Base-by-base conservation (phyloP, 2,113 vertebrate species). In the Mustelus asterias region DNA sequence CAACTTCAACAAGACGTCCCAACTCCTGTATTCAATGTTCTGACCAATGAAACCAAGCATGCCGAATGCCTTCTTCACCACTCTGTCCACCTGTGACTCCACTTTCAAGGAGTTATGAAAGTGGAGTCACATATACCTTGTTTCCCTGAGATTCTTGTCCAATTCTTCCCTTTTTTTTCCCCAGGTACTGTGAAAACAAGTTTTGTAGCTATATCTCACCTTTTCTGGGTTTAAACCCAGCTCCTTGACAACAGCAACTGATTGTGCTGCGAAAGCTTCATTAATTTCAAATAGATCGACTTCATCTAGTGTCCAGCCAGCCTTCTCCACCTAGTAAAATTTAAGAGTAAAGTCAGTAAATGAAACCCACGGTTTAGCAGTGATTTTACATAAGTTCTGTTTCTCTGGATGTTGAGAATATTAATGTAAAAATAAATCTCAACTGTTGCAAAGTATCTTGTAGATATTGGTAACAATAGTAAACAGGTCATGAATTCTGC, bases 231-330 rank as follows among this genome's bases (percentile, higher is more conserved):
- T 98, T 80, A 99, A 92, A 96, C 99, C 98, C 0, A 99, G 98
- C 95, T 99, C 99, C 97, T 98, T 98, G 24, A 97, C 95, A 96
- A 99, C 97, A 95, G 98, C 99, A 22, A 98, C 3, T 18, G 98
- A 98, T 16, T 99, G 78, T 0, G 98, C 98, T 95, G 99, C 98
- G 96, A 99, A 99, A 0, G 99, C 99, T 97, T 99, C 99, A 4
- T 99, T 99, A 96, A 99, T 98, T 98, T 99, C 99, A 97, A 98
- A 99, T 18, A 98, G 80, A 96, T 99, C 99, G 0, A 99, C 98
- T 88, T 99, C 97, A 29, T 98, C 98, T 95, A 99, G 96, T 93
- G 98, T 97, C 99, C 99, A 99, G 10, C 98, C 97, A 0, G 99
- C 99, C 97, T 99, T 99, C 29, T 98, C 98, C 63, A 98, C 96